Base-by-base conservation (phyloP, 2,888 invertebrate genomes). In the Agrotis puta region DNA sequence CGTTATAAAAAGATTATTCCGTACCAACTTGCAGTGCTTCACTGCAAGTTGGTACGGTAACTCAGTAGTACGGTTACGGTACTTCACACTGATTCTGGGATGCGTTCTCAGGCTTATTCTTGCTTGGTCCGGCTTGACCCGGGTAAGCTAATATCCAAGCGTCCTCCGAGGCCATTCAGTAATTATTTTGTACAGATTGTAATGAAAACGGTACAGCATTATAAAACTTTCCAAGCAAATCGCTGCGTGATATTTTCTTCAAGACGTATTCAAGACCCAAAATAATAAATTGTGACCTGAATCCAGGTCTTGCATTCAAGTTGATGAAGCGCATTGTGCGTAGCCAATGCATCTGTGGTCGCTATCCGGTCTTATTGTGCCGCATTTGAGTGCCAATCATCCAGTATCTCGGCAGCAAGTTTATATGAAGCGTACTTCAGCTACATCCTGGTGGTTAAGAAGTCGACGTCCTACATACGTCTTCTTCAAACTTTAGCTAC, bases 331-430 rank as follows among this genome's bases (percentile, higher is more conserved):
- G 51, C 27, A 77, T 48, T 77, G 62, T 56, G 51, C 39, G 39
- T 20, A 20, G 33, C 48, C 18, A 24, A 57, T 79, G 79, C 65
- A 64, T 24, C 50, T 16, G 56, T 45, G 61, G 47, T 51, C 20
- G 20, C 9, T 14, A 33, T 65, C 61, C 57, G 64, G 48, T 45
- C 13, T 20, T 27, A 43, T 78, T 77, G 73, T 64, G 57, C 20
- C 43, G 50, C 22, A 45, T 39, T 57, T 63, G 61, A 57, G 24
- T 1, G 9, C 4, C 43, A 53, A 71, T 78, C 53, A 65, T 62
- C 22, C 6, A 48, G 27, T 39, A 50, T 50, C 45, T 50, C 43
- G 9, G 14, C n/a, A 48, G 3, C 54, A 45, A 64, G 33, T 54
- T 59, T 39, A 39, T 51, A 47, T 61, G 43, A 18, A 14, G 53